Percentiles rank a stretch among this genome's conserved stretches.
Conservation (phyloP, 2,797 vertebrate genomes). For the Neosilurus mollespiculum region DNA sequence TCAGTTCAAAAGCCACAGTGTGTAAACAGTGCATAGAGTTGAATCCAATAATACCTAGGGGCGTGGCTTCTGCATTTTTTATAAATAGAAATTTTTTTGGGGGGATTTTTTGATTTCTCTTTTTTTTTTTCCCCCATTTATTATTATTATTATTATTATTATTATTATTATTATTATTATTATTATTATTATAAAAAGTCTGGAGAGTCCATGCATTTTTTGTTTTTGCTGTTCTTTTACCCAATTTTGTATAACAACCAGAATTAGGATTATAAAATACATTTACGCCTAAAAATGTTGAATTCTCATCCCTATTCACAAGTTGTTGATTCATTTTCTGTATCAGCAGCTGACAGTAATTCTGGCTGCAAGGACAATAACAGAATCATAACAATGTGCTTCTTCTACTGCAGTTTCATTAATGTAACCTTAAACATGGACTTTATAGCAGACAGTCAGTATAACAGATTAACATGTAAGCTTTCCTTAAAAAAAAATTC, state of each 20-base stretch:
- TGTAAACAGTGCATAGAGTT: slow-evolving; percentile 12
- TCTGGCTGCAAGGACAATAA: not conserved
- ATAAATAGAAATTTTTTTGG: too few species aligned
- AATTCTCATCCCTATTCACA: not conserved
- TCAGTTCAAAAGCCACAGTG: not conserved
- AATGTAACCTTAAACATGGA: not conserved
- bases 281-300: not conserved
- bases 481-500: too few species aligned
- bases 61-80: slow-evolving; percentile 1
- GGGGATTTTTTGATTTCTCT: too few species aligned
- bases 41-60: not conserved
- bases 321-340: not conserved
- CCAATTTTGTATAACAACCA: not conserved
- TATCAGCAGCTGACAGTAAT: not conserved
- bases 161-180: too few species aligned
- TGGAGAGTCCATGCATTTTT: not conserved
- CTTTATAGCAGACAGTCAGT: not conserved
- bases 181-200: too few species aligned
- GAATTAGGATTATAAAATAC: not conserved
- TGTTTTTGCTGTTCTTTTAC: not conserved
- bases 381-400: not conserved
- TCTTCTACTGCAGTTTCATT: not conserved
- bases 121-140: too few species aligned
- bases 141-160: too few species aligned
- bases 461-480: not conserved